Evolutionary conservation across 2,113 vertebrate genomes (phyloP), one percentile per base, ranked within the genome.

Genomic region (Etheostoma cragini): DNA sequence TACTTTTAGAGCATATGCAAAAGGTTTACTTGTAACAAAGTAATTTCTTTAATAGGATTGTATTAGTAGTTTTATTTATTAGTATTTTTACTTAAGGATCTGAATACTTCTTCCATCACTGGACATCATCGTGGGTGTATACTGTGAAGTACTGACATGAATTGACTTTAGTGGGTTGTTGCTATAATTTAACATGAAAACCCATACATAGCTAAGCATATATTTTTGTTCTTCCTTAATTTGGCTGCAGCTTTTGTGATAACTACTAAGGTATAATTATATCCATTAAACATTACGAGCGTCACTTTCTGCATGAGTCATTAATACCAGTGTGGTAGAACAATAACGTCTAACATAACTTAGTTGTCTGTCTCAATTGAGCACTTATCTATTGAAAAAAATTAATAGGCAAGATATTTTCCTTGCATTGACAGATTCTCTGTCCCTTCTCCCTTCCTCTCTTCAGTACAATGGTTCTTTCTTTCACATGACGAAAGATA

Each of bases 361-460:
- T 73, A 81, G 49, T 22, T 62, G 67, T 72, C 68, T 67, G 79
- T 68, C 67, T 82, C 69, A 70, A 70, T 86, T 86, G 68, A 84
- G 26, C 69, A 73, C 11, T 52, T 22, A 30, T 79, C 46, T 78
- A 76, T 85, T 75, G 50, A 76, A 85, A 78, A 6, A 68, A 54
- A 63, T 79, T 70, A 8, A 14, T 57, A 71, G 74, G 69, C 63
- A 49, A 30, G 38, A 62, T 53, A 17, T 42, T 19, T 72, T 83
- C 46, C 49, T 66, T 17, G 45, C 17, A 52, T n/a, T 15, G 47
- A 72, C 30, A 35, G 49, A 78, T 35, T 50, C 4, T 50, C 61
- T 45, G 13, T 69, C 15, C 60, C 50, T 83, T 35, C n/a, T 76
- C 24, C 38, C 11, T 13, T 22, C 15, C 0, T 38, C 19, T 58